Evolutionary conservation across 2,113 vertebrate species (phyloP).

Genomic region (Ia io): DNA sequence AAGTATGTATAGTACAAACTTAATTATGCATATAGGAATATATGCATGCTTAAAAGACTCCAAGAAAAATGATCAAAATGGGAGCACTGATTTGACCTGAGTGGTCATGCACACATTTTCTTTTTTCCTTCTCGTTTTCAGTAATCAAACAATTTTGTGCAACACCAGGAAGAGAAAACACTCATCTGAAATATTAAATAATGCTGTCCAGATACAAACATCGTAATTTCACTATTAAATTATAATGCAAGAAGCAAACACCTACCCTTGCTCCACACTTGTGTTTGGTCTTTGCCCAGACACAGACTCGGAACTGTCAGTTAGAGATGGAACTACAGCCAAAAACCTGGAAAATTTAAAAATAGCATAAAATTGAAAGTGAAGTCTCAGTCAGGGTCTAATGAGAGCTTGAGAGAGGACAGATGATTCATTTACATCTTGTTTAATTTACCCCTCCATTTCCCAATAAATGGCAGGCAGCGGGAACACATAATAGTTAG

Average conservation of each 20-base stretch:
- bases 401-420: neutral
- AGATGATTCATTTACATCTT: neutral
- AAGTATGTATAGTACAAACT: neutral
- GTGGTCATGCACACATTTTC: neutral
- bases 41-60: neutral
- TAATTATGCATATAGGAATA: neutral
- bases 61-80: neutral
- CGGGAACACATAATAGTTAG: neutral
- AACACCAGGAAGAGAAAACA: neutral
- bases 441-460: neutral
- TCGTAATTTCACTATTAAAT: neutral
- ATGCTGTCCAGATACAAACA: neutral
- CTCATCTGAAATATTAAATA: neutral
- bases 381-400: neutral
- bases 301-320: conserved; percentile 97
- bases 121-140: neutral
- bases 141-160: neutral
- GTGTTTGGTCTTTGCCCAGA: conserved; percentile 98
- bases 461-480: neutral
- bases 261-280: conserved; percentile 97
- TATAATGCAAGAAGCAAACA: neutral
- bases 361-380: neutral
- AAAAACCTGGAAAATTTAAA: conserved; percentile 88
- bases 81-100: neutral
- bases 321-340: conserved; percentile 96